Base-by-base conservation (phyloP, 2,113 vertebrate genomes). In the Rana temporaria region DNA sequence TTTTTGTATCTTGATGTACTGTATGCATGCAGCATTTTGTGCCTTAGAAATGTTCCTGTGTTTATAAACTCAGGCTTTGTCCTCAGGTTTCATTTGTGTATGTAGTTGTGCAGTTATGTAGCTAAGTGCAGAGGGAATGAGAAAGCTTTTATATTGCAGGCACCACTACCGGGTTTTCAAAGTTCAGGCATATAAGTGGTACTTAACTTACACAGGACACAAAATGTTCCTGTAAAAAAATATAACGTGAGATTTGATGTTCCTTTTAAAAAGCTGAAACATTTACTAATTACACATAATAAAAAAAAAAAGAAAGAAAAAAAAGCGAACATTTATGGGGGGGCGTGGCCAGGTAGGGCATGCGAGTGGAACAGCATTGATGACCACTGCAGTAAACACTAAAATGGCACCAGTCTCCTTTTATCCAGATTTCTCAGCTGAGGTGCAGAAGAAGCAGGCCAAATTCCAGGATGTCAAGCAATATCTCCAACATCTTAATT, bases 151-250 rank as follows among this genome's bases (percentile, higher is more conserved):
- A 67, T 68, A 59, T 55, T 59, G 26, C 64, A 38, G 15, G 19
- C 52, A 18, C 77, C 68, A 69, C 65, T 59, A 48, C 48, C 16
- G 67, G 26, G 19, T 68, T 38, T 79, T 15, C 9, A n/a, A 79
- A 60, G 78, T 69, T 79, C 66, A 79, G 30, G 55, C 53, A 69
- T 20, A 60, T 69, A 79, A 79, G 68, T 79, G 78, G 53, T 69
- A 69, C 78, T 79, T 66, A 79, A 69, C 65, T 55, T 79, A 15
- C 53, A 24, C 20, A 69, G 64, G 30, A 60, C 22, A 79, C 53
- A 79, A 60, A 79, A 79, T 79, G 78, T 79, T 69, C 65, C 32
- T 69, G 24, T 79, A 55, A 30, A 59, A 30, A 69, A 79, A 59
- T 60, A 56, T 20, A 79, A 69, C 55, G 57, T 18, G 14, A 59